phyloP scores from a whole-genome alignment of 2,888 invertebrate species.

The Chrysodeixis includens region DNA sequence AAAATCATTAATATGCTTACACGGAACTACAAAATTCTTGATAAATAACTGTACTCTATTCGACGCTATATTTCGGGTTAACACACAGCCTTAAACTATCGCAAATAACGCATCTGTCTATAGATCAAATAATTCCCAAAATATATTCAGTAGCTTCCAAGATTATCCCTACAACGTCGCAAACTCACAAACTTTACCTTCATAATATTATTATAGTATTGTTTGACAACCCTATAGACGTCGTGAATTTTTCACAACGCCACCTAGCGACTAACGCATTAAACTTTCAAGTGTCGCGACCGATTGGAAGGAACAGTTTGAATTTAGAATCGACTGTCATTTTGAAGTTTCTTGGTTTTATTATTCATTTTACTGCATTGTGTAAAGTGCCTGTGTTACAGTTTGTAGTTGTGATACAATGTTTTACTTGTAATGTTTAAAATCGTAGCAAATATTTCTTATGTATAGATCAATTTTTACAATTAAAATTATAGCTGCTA shows the following conservation, averaged over 20 bases:
- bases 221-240: conserved; percentile 32
- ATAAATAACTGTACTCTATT: too few species aligned
- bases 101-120: too few species aligned
- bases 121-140: too few species aligned
- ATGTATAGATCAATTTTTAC: too few species aligned
- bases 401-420: neutral
- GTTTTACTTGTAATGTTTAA: too few species aligned
- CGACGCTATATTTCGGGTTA: too few species aligned
- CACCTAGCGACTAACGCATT: conserved; percentile 61
- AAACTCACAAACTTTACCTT: neutral
- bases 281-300: conserved; percentile 47
- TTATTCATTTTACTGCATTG: conserved; percentile 10
- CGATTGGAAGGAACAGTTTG: conserved; percentile 50
- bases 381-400: conserved; percentile 7
- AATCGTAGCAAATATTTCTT: too few species aligned
- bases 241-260: conserved; percentile 68
- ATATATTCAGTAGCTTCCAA: too few species aligned
- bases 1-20: too few species aligned
- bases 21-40: too few species aligned
- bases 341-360: conserved; percentile 7
- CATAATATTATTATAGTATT: neutral
- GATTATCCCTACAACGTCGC: neutral
- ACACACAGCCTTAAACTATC: too few species aligned
- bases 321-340: conserved; percentile 48
- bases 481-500: too few species aligned